Evolutionary conservation across 2,113 vertebrate species (phyloP), one percentile per base, ranked within the genome.

Genomic region (Callopanchax toddi): DNA sequence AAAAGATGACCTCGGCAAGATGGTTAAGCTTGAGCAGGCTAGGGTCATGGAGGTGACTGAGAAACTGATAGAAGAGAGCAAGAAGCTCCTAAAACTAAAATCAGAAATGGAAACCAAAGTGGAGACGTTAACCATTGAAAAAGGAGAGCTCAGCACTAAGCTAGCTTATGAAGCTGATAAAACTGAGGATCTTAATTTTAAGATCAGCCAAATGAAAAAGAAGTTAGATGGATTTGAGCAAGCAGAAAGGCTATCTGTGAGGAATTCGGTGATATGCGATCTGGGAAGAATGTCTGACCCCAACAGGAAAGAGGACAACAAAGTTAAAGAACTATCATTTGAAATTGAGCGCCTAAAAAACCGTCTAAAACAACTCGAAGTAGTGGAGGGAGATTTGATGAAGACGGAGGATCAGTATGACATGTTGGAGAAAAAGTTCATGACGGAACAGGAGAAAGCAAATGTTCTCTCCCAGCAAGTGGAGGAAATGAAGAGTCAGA

Each of bases 1-100:
- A 83, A 94, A 93, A 23, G 93, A 96, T 17, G 92, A 95, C 25
- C 77, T 99, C 79, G 95, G 91, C 69, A 93, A 89, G 67, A 93
- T 94, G 83, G 91, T 96, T 72, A 96, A 96, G 85, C 84, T 88
- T 51, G 97, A 99, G 78, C 95, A 99, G 87, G 91, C 90, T 18
- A 98, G 98, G 79, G 96, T 98, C 50, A 98, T 95, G 94, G 95
- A 97, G 67, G 95, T 99, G 26, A 99, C 97, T 2, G 97, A 98
- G 78, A 98, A 97, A 81, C 71, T 99, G 55, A 99, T 99, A 59
- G 96, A 99, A 54, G 97, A 99, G 86, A 99, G 97, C 86, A 99
- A 97, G 89, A 98, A 93, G 81, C 90, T 96, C 62, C 84, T 99
- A 17, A 99, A 97, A 85, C 65, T 99, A 37, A 99, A 99, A 85